Base-by-base conservation (phyloP, 2,797 vertebrate genomes). In the Sebastes oblongus region DNA sequence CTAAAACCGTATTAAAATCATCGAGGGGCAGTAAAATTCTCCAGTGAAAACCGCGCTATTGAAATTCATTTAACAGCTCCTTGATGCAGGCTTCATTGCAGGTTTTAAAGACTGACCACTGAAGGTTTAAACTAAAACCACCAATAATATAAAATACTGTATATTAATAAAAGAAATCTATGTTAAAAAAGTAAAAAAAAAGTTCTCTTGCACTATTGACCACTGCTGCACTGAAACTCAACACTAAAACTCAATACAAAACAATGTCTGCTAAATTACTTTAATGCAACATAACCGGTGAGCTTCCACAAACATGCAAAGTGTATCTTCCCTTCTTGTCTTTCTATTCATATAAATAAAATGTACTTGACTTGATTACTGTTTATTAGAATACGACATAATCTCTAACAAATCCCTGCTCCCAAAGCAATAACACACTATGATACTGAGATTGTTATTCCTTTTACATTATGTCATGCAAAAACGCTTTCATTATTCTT, bases 311-410 rank as follows among this genome's bases (percentile, higher is more conserved):
- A 16, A 39, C 9, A 22, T 27, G 34, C 16, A 59, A 39, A 60
- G 20, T 20, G 14, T 30, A 8, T 50, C 20, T 50, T 12, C 4
- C 22, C 50, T 55, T 22, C n/a, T 39, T 9, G 36, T 16, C 22
- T 14, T 39, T 65, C 32, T 25, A 18, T 18, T 42, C 1, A 32
- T 54, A 54, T 16, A 14, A 54, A 67, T 14, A 9, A 13, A 20
- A 50, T 4, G 3, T 8, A 66, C 14, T 65, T 46, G 59, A 79
- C 30, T 42, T 13, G 11, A 55, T 39, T 77, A 52, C 32, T 61
- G 74, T 69, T 52, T n/a, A 61, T 34, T n/a, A 34, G 85, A 88
- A 85, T 59, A 68, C 68, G 30, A 86, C 58, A 77, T 62, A 72
- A 81, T 80, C 61, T 62, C 65, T 71, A 77, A 62, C 75, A 50